Evolutionary conservation across 1,140 invertebrate genomes (phyloP).

Genomic region (Choristoneura fumiferana): DNA sequence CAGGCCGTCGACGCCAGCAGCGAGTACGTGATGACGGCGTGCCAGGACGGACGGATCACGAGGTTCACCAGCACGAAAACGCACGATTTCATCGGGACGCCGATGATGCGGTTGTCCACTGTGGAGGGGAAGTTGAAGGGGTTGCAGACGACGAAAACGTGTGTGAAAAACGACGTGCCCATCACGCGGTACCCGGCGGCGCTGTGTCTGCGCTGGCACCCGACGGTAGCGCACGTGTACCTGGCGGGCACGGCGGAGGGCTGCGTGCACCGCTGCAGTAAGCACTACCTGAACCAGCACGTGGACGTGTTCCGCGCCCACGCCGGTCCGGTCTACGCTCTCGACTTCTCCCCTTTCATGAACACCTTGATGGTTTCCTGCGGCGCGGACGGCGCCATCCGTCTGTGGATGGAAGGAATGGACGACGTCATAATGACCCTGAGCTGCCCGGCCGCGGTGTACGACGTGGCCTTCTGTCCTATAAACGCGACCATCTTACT

Average conservation of each 20-base stretch:
- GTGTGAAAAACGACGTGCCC: slow-evolving; percentile 73
- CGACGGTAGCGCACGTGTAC: slow-evolving; percentile 82
- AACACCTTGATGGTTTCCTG: slow-evolving; percentile 87
- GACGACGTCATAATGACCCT: slow-evolving; percentile 83
- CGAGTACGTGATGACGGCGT: slow-evolving; percentile 77
- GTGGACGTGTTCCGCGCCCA: slow-evolving; percentile 88
- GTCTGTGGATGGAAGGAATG: slow-evolving; percentile 87
- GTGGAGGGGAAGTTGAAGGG: slow-evolving; percentile 82
- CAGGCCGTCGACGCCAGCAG: slow-evolving; percentile 63
- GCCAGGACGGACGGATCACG: slow-evolving; percentile 81
- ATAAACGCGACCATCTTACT: slow-evolving; percentile 90
- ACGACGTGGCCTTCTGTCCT: slow-evolving; percentile 87
- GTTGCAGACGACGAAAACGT: slow-evolving; percentile 68
- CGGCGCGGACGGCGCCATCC: slow-evolving; percentile 89
- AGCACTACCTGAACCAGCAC: slow-evolving; percentile 81
- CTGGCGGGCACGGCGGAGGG: slow-evolving; percentile 92
- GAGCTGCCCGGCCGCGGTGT: slow-evolving; percentile 79
- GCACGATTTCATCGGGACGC: slow-evolving; percentile 76
- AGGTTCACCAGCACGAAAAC: slow-evolving; percentile 77
- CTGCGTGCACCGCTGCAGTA: slow-evolving; percentile 87
- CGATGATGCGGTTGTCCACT: slow-evolving; percentile 81
- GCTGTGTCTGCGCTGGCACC: slow-evolving; percentile 83
- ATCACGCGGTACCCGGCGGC: slow-evolving; percentile 80
- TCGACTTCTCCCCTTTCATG: slow-evolving; percentile 89
- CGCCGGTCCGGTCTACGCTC: slow-evolving; percentile 86